These are phyloP conservation scores for Chrysocyon brachyurus DNA, from an alignment of 2,797 vertebrate genomes.

Conservation along the genomic window DNA sequence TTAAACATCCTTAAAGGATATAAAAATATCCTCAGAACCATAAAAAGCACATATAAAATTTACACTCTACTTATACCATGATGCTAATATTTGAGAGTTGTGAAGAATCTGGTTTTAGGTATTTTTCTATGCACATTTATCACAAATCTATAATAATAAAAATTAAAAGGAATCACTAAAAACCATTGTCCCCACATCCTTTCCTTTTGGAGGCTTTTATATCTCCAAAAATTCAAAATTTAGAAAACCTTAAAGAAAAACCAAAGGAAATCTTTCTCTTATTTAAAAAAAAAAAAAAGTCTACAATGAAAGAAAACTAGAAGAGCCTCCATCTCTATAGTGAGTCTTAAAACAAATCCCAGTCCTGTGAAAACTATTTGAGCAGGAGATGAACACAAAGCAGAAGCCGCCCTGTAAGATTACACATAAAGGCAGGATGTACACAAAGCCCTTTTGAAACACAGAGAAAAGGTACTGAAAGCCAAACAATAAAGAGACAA, in stretches of 20 bases:
- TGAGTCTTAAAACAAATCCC: neutral
- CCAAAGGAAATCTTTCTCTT: neutral
- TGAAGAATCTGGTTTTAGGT: neutral
- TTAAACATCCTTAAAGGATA: neutral
- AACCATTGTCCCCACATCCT: neutral
- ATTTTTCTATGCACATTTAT: neutral
- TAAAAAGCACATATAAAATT: neutral
- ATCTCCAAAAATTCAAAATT: neutral
- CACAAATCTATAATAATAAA: neutral
- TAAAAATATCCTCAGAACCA: slow-evolving; percentile 19
- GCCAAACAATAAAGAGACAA: slow-evolving; percentile 50
- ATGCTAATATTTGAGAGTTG: neutral
- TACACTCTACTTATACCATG: neutral
- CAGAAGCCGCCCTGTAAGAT: slow-evolving; percentile 21
- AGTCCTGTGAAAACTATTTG: neutral
- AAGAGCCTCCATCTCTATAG: neutral
- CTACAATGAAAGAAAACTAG: neutral
- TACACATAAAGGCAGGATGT: slow-evolving; percentile 35
- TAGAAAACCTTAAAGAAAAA: neutral
- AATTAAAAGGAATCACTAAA: neutral
- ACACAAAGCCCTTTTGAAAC: slow-evolving; percentile 66
- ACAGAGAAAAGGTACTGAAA: slow-evolving; percentile 58
- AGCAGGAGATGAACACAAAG: slow-evolving; percentile 30
- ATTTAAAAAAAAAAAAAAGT: neutral
- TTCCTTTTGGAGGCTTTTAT: neutral